A percentile compares a stretch with the other conserved stretches of the same genome.
Evolutionary conservation across 2,888 invertebrate genomes (phyloP).

Genomic region (Tiphia femorata): DNA sequence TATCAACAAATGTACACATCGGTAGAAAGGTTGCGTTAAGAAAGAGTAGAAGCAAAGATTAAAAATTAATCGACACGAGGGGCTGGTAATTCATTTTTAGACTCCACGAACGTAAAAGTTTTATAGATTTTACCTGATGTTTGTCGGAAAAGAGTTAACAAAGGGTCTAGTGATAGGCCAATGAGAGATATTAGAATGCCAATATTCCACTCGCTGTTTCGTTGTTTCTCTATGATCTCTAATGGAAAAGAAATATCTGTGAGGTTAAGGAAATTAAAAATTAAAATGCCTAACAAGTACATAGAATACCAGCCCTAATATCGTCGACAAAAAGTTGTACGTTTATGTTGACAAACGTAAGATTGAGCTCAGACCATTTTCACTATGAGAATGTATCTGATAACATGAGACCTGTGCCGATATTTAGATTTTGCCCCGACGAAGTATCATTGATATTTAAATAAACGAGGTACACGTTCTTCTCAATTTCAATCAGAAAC

Average conservation of each 20-base stretch:
- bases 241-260: too few relatives aligned
- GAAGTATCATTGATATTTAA: not conserved
- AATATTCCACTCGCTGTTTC: too few relatives aligned
- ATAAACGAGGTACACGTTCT: conserved; percentile 3
- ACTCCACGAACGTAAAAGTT: too few relatives aligned
- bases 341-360: conserved; percentile 3
- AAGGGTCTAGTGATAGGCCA: too few relatives aligned
- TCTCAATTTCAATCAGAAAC: not conserved
- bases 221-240: too few relatives aligned
- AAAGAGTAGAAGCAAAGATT: conserved; percentile 15
- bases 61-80: conserved; percentile 28
- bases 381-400: conserved; percentile 23
- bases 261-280: too few relatives aligned
- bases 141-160: too few relatives aligned
- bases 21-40: conserved; percentile 28
- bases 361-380: conserved; percentile 24
- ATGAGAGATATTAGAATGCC: too few relatives aligned
- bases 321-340: conserved; percentile 15
- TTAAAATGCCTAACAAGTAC: too few relatives aligned
- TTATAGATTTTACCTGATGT: too few relatives aligned
- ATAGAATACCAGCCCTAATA: conserved; percentile 10
- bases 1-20: conserved; percentile 67
- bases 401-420: too few relatives aligned
- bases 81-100: not conserved
- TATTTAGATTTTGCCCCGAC: too few relatives aligned